A percentile compares a stretch with the other conserved stretches of the same genome.
These are phyloP conservation scores for Anoplolepis gracilipes DNA, from an alignment of 1,140 invertebrate genomes.

Conservation along the genomic window DNA sequence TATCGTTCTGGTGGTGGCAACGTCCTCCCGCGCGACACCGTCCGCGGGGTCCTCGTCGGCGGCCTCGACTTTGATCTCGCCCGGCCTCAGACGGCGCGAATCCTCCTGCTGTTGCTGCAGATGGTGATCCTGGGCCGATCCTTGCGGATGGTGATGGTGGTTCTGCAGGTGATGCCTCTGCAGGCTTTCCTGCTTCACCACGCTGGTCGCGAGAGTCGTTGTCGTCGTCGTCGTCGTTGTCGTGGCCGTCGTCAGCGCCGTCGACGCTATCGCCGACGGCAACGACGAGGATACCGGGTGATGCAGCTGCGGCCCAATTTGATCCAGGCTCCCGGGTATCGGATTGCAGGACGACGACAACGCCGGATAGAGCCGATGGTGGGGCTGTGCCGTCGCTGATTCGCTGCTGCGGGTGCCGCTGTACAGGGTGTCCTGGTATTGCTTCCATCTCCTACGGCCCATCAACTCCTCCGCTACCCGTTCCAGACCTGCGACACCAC, in stretches of 20 bases:
- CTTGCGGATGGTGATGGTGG: slow-evolving; percentile 64
- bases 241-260: slow-evolving; percentile 68
- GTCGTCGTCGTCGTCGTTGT: slow-evolving; percentile 64
- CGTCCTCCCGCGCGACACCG: slow-evolving; percentile 64
- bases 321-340: slow-evolving; percentile 76
- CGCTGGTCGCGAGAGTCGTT: slow-evolving; percentile 72
- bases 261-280: slow-evolving; percentile 23
- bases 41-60: slow-evolving; percentile 75
- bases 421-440: slow-evolving; percentile 93
- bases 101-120: slow-evolving; percentile 66
- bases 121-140: slow-evolving; percentile 53
- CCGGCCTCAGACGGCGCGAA: slow-evolving; percentile 67
- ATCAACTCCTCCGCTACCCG: slow-evolving; percentile 98
- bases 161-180: slow-evolving; percentile 77
- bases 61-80: slow-evolving; percentile 76
- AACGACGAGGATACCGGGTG: slow-evolving; percentile 68
- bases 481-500: slow-evolving; percentile 93
- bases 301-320: slow-evolving; percentile 76
- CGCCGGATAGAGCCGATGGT: slow-evolving; percentile 77
- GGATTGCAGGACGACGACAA: slow-evolving; percentile 75
- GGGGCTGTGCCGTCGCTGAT: slow-evolving; percentile 75
- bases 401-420: slow-evolving; percentile 87
- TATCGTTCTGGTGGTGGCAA: slow-evolving; percentile 52
- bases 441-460: slow-evolving; percentile 97
- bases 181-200: slow-evolving; percentile 76